These are phyloP conservation scores for Valencia hispanica DNA, from an alignment of 2,797 vertebrate species.

Conservation along the genomic window DNA sequence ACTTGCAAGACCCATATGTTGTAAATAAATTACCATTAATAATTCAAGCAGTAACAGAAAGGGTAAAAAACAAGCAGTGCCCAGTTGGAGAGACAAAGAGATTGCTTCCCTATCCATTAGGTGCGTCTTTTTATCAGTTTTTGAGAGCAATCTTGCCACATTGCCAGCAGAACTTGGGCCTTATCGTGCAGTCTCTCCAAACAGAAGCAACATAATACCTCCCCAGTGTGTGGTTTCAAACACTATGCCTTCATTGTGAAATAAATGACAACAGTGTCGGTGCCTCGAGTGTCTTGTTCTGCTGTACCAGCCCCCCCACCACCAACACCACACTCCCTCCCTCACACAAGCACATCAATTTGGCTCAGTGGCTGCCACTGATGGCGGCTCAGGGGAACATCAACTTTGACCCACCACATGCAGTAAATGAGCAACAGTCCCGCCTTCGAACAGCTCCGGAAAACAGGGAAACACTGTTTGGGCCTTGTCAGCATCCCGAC, in stretches of 20 bases:
- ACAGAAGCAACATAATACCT: slow-evolving; percentile 8
- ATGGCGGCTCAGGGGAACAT: slow-evolving; percentile 3
- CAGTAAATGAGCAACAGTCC: slow-evolving; percentile 1
- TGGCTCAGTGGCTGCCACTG: slow-evolving; percentile 1
- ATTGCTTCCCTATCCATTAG: neutral
- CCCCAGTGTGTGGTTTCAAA: slow-evolving; percentile 17
- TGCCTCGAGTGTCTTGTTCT: slow-evolving; percentile 16
- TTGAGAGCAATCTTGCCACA: neutral
- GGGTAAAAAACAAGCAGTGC: neutral
- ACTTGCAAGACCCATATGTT: too few species aligned
- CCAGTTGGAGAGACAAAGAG: neutral
- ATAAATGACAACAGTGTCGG: slow-evolving; percentile 13
- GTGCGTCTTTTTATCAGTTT: neutral
- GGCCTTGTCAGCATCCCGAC: neutral
- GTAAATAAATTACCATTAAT: too few species aligned
- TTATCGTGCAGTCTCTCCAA: slow-evolving; percentile 7
- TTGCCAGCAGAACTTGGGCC: slow-evolving; percentile 1
- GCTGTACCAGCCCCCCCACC: neutral
- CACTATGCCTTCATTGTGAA: slow-evolving; percentile 11
- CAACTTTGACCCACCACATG: slow-evolving; percentile 10
- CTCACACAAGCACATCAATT: slow-evolving; percentile 9
- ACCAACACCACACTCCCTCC: neutral
- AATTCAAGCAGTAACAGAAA: too few species aligned
- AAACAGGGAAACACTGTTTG: neutral
- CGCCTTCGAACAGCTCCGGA: neutral